Evolutionary conservation across 2,797 vertebrate genomes (phyloP).

Genomic region (Ataeniobius toweri): DNA sequence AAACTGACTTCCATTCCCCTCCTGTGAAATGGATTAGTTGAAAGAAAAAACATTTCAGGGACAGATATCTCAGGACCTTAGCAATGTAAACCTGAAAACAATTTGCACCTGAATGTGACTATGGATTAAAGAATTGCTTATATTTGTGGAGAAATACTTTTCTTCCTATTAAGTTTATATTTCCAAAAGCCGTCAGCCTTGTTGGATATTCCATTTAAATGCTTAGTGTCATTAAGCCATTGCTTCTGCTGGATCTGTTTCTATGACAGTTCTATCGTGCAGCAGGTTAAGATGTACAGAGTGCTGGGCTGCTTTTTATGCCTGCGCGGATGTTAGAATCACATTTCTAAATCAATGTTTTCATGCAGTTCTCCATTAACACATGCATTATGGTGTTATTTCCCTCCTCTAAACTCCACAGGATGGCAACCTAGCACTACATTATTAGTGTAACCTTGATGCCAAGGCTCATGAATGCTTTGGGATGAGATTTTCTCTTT

Average conservation of each 20-base stretch:
- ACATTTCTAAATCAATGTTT: constrained; percentile 1
- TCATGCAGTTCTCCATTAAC: constrained; percentile 28
- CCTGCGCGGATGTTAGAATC: constrained; percentile 6
- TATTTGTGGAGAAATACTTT: not conserved
- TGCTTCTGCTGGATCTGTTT: not conserved
- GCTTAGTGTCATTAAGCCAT: not conserved
- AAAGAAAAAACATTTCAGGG: not conserved
- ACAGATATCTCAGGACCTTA: constrained; percentile 1
- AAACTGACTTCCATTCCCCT: not conserved
- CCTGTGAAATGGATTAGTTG: constrained; percentile 1
- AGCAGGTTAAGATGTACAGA: not conserved
- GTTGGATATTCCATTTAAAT: not conserved
- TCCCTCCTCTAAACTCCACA: constrained; percentile 62
- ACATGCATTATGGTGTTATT: constrained; percentile 21
- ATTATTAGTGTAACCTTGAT: constrained; percentile 55
- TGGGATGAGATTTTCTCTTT: constrained; percentile 19
- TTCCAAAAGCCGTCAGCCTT: not conserved
- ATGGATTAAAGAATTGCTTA: constrained; percentile 1
- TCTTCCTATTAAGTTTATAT: constrained; percentile 3
- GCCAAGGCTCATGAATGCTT: constrained; percentile 34
- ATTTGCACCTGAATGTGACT: not conserved
- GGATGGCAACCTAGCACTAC: constrained; percentile 66
- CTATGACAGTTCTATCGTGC: not conserved
- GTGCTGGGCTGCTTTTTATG: not conserved
- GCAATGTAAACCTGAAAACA: constrained; percentile 4